Evolutionary conservation across 2,113 vertebrate species (phyloP), one percentile per base, ranked within the genome.

Genomic region (Oplegnathus fasciatus): DNA sequence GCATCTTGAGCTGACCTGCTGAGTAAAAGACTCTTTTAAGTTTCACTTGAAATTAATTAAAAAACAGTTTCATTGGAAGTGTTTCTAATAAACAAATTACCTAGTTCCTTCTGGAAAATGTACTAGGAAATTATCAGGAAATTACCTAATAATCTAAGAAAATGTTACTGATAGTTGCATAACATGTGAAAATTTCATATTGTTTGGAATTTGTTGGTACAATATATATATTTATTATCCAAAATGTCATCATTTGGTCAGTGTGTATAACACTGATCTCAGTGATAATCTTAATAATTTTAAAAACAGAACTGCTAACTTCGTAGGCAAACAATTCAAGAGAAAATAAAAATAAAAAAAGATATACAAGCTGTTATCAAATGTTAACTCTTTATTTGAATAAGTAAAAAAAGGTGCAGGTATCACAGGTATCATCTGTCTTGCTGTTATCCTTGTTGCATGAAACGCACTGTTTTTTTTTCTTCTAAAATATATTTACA

Each of bases 361-460:
- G 46, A 76, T 91, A 78, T 46, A 86, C 90, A 91, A 88, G 81
- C 91, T 86, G 86, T 92, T 93, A 95, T 94, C 92, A 96, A 96
- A 96, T 94, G 95, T 96, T 96, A 95, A 95, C 92, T 94, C 93
- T 96, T 96, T 96, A 96, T 96, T 96, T 95, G 94, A 95, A 95
- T 94, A 94, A 92, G 95, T 96, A 96, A 93, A 94, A 96, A 96
- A 96, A 95, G 95, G 95, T 96, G 96, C 95, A 95, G 93, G 92
- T 94, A 91, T 95, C 93, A 93, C 95, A 94, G 93, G 91, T 93
- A 78, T 94, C 90, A 83, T 93, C 91, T 85, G 89, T 93, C 91
- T 94, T 91, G 91, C 83, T 88, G 87, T 93, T 85, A 64, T 93
- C 83, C 76, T 91, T 89, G 85, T 86, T 90, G 91, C 88, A 94